Percentiles rank a stretch among this genome's conserved stretches.
phyloP scores from a whole-genome alignment of 1,140 invertebrate genomes.

The Metaphire vulgaris region DNA sequence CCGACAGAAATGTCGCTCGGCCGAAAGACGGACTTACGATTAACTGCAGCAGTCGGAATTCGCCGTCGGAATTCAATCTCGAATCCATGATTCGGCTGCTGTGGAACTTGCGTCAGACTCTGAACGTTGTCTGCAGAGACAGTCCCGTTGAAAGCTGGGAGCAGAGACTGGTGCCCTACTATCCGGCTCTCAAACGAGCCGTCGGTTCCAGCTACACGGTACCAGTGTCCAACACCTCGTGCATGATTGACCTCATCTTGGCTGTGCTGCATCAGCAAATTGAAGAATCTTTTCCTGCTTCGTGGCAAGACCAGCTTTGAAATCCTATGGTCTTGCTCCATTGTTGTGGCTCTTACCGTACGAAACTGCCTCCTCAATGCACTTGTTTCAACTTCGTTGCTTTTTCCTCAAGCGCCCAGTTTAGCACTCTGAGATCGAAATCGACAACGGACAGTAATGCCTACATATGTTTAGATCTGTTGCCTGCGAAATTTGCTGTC shows the following conservation, averaged over 20 bases:
- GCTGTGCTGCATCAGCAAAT: conserved; percentile 10
- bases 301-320: not conserved
- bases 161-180: conserved; percentile 20
- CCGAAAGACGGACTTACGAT: too few species aligned
- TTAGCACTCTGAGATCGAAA: too few species aligned
- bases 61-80: not conserved
- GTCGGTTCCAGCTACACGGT: conserved; percentile 24
- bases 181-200: conserved; percentile 5
- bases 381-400: not conserved
- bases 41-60: not conserved
- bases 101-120: not conserved
- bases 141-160: conserved; percentile 26
- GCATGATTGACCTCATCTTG: conserved; percentile 31
- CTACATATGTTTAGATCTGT: too few species aligned
- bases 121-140: not conserved
- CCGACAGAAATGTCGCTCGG: too few species aligned
- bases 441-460: too few species aligned
- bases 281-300: not conserved
- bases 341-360: not conserved
- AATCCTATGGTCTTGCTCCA: not conserved
- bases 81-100: not conserved
- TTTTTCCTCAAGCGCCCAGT: not conserved
- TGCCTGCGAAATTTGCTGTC: too few species aligned
- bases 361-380: not conserved
- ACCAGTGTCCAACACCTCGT: conserved; percentile 13